These are phyloP conservation scores for Hippolais icterina DNA, from an alignment of 2,113 vertebrate species.

Conservation along the genomic window DNA sequence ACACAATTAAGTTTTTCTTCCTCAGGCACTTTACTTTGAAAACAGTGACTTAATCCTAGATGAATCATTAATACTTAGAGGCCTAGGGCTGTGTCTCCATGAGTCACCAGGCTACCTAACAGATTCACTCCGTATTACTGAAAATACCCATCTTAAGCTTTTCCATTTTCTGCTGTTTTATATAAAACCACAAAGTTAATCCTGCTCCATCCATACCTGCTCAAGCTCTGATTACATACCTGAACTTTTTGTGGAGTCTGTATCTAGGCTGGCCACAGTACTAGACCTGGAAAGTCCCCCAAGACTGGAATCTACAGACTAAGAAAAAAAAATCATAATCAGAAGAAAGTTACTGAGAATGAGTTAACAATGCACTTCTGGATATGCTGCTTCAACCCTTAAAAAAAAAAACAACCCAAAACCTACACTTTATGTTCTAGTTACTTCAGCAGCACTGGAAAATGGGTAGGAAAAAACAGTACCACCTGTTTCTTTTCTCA, in stretches of 20 bases:
- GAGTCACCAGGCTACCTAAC: neutral
- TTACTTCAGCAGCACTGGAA: neutral
- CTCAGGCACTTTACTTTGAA: neutral
- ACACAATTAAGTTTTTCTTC: neutral
- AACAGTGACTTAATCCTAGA: neutral
- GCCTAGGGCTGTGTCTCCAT: neutral
- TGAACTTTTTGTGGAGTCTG: slow-evolving; percentile 96
- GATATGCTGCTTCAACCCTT: neutral
- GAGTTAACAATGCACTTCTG: neutral
- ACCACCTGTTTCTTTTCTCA: neutral
- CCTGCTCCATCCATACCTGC: neutral
- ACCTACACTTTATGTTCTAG: neutral
- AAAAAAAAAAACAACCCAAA: neutral
- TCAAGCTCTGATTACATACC: slow-evolving; percentile 72
- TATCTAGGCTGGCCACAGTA: slow-evolving; percentile 96
- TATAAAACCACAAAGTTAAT: neutral
- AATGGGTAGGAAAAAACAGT: neutral
- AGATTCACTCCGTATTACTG: neutral
- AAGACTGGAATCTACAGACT: slow-evolving; percentile 99
- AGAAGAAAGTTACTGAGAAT: neutral
- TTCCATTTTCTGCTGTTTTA: neutral
- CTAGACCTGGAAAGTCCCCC: slow-evolving; percentile 96
- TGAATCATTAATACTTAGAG: neutral
- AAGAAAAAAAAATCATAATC: neutral
- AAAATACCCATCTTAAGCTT: neutral